Evolutionary conservation across 2,797 vertebrate genomes (phyloP).

Genomic region (Oryzias dopingdopingensis): DNA sequence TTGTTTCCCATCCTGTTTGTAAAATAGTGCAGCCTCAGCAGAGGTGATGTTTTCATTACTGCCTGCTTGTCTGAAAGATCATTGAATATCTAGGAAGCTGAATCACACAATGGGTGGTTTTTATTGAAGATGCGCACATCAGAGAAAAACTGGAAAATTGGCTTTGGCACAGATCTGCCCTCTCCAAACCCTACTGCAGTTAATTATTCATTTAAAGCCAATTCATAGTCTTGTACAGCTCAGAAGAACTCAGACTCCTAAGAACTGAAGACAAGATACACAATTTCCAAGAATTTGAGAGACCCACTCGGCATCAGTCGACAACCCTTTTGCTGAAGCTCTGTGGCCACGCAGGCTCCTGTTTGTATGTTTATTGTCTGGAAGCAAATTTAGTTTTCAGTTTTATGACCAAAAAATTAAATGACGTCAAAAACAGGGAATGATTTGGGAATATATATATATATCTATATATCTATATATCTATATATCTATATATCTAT

Average conservation of each 20-base stretch:
- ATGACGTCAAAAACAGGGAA: background rate
- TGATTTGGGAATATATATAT: too few species aligned
- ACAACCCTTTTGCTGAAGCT: constrained; percentile 1
- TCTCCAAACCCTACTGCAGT: background rate
- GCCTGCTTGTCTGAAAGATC: background rate
- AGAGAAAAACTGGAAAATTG: background rate
- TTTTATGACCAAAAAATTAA: constrained; percentile 5
- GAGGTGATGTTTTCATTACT: background rate
- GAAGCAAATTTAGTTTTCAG: constrained; percentile 2
- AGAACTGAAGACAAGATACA: constrained; percentile 26
- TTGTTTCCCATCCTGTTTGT: constrained; percentile 4
- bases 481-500: too few species aligned
- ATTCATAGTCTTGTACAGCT: constrained; percentile 17
- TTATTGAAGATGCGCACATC: background rate
- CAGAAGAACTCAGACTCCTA: constrained; percentile 22
- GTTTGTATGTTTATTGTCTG: constrained; percentile 14
- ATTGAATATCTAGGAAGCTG: background rate
- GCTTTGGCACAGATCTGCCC: background rate
- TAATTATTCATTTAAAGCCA: constrained; percentile 12
- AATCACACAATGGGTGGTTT: background rate
- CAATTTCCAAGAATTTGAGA: constrained; percentile 39
- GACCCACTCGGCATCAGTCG: constrained; percentile 17
- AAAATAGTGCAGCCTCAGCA: background rate
- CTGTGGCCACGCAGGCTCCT: constrained; percentile 13
- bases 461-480: too few species aligned